These are phyloP conservation scores for Drosophila persimilis DNA, from an alignment of 1,140 invertebrate species.

Conservation along the genomic window DNA sequence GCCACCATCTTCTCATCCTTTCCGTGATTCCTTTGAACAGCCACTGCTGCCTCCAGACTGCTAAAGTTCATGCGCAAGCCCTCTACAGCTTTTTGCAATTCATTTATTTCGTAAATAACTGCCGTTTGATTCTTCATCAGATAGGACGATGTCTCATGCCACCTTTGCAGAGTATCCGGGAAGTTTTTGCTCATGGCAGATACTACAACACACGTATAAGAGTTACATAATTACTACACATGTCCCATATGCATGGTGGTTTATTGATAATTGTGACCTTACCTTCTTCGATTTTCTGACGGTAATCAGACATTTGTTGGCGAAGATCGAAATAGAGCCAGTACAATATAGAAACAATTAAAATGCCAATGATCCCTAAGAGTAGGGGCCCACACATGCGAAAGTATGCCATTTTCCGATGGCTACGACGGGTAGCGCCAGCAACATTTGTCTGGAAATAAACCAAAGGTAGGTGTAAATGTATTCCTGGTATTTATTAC, in stretches of 20 bases:
- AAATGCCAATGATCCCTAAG: conserved; percentile 59
- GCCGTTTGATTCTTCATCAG: conserved; percentile 85
- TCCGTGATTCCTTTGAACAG: conserved; percentile 63
- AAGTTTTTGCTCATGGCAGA: conserved; percentile 86
- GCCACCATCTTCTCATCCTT: conserved; percentile 78
- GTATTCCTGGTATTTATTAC: conserved; percentile 2
- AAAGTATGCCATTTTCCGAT: conserved; percentile 63
- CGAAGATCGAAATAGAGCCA: conserved; percentile 82
- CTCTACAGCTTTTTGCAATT: conserved; percentile 60
- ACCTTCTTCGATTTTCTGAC: conserved; percentile 81
- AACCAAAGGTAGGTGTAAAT: background rate
- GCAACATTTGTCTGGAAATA: conserved; percentile 58
- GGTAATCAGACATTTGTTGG: conserved; percentile 74
- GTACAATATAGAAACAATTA: conserved; percentile 70
- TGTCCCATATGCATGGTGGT: background rate
- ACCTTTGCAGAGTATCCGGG: conserved; percentile 86
- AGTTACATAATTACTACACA: conserved; percentile 27
- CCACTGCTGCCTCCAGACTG: conserved; percentile 49
- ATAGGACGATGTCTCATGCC: conserved; percentile 85
- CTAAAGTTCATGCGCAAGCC: conserved; percentile 61
- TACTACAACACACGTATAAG: conserved; percentile 82
- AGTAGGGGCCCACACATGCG: conserved; percentile 70
- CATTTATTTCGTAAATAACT: conserved; percentile 58
- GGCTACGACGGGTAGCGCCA: conserved; percentile 54
- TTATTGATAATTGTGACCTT: conserved; percentile 7